A percentile compares a stretch with the other conserved stretches of the same genome.
phyloP scores from a whole-genome alignment of 1,140 invertebrate genomes.

The Akabosia matsudoensis region DNA sequence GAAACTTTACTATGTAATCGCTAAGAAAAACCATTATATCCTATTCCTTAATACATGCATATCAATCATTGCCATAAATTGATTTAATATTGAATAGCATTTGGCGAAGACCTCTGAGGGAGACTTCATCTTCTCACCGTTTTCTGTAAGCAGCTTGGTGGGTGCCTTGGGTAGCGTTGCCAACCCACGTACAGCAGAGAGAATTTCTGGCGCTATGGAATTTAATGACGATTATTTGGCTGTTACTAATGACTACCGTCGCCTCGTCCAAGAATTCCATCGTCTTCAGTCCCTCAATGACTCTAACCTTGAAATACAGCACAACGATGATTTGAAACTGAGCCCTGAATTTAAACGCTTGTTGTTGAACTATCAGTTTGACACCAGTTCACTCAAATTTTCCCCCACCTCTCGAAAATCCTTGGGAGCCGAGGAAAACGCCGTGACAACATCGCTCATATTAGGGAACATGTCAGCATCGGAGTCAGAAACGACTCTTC shows the following conservation, averaged over 20 bases:
- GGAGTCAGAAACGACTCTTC: neutral
- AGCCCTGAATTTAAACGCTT: neutral
- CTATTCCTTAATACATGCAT: neutral
- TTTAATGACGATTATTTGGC: neutral
- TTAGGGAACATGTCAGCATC: neutral
- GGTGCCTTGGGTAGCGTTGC: neutral
- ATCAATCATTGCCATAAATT: neutral
- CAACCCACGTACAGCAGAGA: neutral
- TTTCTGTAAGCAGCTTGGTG: neutral
- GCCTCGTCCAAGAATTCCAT: slow-evolving; percentile 25
- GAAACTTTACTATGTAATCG: slow-evolving; percentile 12
- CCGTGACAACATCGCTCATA: neutral
- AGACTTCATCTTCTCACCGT: slow-evolving; percentile 6
- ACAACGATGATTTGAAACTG: slow-evolving; percentile 2
- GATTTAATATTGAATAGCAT: slow-evolving; percentile 10
- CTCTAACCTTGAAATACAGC: neutral
- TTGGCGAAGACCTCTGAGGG: slow-evolving; percentile 1
- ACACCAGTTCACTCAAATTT: neutral
- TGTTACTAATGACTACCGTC: slow-evolving; percentile 20
- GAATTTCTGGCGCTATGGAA: neutral
- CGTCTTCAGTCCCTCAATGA: neutral
- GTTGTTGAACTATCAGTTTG: neutral
- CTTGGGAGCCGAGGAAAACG: neutral
- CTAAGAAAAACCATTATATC: too few species aligned
- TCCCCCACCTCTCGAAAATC: neutral